Conservation (phyloP, 2,888 invertebrate genomes). For the Listrodromus nycthemerus region DNA sequence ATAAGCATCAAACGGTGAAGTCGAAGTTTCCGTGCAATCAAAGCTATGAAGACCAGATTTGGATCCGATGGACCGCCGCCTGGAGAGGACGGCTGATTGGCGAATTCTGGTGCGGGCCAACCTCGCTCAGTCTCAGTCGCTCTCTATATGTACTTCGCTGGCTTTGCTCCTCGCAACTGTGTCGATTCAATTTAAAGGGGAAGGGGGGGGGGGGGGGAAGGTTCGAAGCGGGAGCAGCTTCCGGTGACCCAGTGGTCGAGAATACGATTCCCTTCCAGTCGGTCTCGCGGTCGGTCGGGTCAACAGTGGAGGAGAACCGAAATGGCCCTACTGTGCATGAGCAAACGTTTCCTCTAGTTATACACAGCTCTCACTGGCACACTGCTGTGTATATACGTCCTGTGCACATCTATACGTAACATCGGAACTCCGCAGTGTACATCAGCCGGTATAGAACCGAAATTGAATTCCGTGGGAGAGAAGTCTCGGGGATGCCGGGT, state of each 20-base stretch:
- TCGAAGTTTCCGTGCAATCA: conserved; percentile 37
- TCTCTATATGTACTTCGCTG: conserved; percentile 11
- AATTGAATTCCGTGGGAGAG: conserved; percentile 59
- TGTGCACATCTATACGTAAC: conserved; percentile 14
- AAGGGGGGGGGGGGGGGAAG: neutral
- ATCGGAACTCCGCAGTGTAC: conserved; percentile 19
- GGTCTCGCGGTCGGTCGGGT: conserved; percentile 55
- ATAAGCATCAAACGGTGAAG: conserved; percentile 7
- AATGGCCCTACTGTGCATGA: conserved; percentile 50
- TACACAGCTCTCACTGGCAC: conserved; percentile 9
- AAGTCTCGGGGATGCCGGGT: conserved; percentile 30
- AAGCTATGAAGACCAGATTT: conserved; percentile 22
- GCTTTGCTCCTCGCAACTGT: neutral
- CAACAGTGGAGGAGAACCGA: conserved; percentile 26
- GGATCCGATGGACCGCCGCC: conserved; percentile 2
- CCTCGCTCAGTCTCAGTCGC: conserved; percentile 1
- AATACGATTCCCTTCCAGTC: conserved; percentile 58
- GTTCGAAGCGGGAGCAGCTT: no score
- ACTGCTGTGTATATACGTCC: neutral
- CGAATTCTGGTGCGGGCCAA: neutral
- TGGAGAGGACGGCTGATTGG: conserved; percentile 7
- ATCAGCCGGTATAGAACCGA: conserved; percentile 60
- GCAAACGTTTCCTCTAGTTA: conserved; percentile 56
- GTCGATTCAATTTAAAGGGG: conserved; percentile 57
- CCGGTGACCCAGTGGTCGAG: conserved; percentile 53